Percentiles rank a stretch among this genome's conserved stretches.
Evolutionary conservation across 2,797 vertebrate genomes (phyloP).

Genomic region (Sternotherus odoratus): DNA sequence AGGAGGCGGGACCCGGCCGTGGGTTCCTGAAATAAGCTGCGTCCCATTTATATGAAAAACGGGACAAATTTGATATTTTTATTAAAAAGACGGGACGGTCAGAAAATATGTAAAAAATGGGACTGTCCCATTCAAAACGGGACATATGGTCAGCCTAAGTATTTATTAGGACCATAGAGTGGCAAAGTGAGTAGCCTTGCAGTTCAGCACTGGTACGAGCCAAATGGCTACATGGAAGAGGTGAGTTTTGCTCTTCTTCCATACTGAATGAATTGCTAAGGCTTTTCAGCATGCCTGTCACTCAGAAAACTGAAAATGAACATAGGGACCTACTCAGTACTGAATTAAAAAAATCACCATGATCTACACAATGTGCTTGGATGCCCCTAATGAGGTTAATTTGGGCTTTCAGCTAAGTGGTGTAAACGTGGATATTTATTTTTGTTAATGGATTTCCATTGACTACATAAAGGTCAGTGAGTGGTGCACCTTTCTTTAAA

Average conservation of each 20-base stretch:
- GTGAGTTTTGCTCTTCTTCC: background rate
- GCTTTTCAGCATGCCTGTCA: background rate
- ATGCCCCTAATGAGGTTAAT: background rate
- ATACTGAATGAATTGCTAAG: background rate
- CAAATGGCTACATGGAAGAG: background rate
- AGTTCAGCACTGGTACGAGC: background rate
- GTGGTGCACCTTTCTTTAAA: slow-evolving; percentile 19
- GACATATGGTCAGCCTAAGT: too few relatives aligned
- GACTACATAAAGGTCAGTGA: slow-evolving; percentile 31
- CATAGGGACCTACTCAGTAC: background rate
- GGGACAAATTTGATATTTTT: too few relatives aligned
- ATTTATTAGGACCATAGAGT: background rate
- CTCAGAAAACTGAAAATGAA: background rate
- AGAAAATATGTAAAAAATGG: too few relatives aligned
- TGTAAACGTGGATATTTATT: background rate
- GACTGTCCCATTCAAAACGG: too few relatives aligned
- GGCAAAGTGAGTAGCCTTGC: background rate
- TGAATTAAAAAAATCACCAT: background rate
- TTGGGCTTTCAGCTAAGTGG: background rate
- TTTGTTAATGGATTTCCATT: slow-evolving; percentile 29
- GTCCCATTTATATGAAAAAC: too few relatives aligned
- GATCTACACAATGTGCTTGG: background rate
- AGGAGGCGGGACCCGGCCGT: too few relatives aligned
- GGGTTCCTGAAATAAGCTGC: too few relatives aligned
- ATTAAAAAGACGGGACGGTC: too few relatives aligned